Evolutionary conservation across 2,888 invertebrate genomes (phyloP).

Genomic region (Polymixis flavicincta): DNA sequence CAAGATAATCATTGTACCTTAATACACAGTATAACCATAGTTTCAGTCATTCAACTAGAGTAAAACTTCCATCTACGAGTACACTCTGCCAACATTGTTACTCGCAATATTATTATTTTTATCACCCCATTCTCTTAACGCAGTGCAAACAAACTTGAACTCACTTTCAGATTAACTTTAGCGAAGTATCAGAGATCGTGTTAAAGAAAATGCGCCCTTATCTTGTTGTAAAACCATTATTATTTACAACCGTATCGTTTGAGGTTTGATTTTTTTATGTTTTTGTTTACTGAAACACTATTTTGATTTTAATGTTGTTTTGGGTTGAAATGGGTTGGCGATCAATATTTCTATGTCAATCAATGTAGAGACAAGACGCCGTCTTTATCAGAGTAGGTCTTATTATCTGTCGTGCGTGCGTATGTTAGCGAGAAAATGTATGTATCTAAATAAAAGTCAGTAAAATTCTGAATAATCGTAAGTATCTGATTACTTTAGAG

Average conservation of each 20-base stretch:
- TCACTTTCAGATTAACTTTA: conserved; percentile 55
- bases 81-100: conserved; percentile 48
- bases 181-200: conserved; percentile 37
- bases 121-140: conserved; percentile 55
- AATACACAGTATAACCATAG: conserved; percentile 10
- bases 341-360: not conserved
- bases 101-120: conserved; percentile 59
- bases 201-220: conserved; percentile 50
- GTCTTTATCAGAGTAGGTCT: too few relatives aligned
- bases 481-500: too few relatives aligned
- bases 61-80: conserved; percentile 56
- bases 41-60: conserved; percentile 30
- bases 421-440: too few relatives aligned
- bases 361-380: too few relatives aligned
- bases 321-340: not conserved
- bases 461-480: too few relatives aligned
- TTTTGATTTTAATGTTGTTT: conserved; percentile 28
- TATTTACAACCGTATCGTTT: conserved; percentile 48
- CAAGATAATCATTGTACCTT: not conserved
- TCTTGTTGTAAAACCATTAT: conserved; percentile 58
- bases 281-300: conserved; percentile 43
- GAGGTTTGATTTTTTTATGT: conserved; percentile 40
- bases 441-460: too few relatives aligned
- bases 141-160: conserved; percentile 57
- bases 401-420: too few relatives aligned